Base-by-base conservation (phyloP, 2,888 invertebrate species). In the Crocallis elinguaria region DNA sequence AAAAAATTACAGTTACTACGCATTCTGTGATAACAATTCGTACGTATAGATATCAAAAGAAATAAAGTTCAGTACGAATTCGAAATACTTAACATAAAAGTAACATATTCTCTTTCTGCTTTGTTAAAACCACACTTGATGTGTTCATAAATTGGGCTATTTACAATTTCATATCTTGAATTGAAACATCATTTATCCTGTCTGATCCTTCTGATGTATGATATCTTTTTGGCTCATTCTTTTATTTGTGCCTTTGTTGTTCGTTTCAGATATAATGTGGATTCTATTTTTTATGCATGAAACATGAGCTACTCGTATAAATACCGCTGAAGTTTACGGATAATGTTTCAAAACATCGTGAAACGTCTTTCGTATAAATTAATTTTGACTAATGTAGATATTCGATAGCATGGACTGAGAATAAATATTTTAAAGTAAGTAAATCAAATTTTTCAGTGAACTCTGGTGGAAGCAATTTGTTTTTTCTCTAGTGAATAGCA, bases 381-480 rank as follows among this genome's bases (percentile, higher is more conserved):
- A 19, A 42, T 37, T 27, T 38, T 27, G 12, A 14, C n/a, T 25
- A 35, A 29, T 33, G 30, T 32, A 21, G 35, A 52, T 45, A 44
- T 49, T 43, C 29, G 38, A 38, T 48, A 45, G 46, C 13, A 9
- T 30, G 36, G 50, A 46, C 42, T 45, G 27, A 36, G 44, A 49
- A 52, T 43, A n/a, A n/a, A n/a, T n/a, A n/a, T n/a, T n/a, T n/a
- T n/a, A n/a, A n/a, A n/a, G n/a, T n/a, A 38, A 43, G 52, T 62
- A 69, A 75, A 77, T 77, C 65, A 71, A 69, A 70, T 68, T 67
- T 67, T 72, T 67, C 65, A 64, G 64, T 66, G 66, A 66, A 67
- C 69, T 72, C 68, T 70, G 65, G 77, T 78, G 73, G 69, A 78
- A 76, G 84, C 80, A 84, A 86, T 86, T 83, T 82, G 84, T 82